Evolutionary conservation across 2,888 invertebrate species (phyloP), one percentile per base, ranked within the genome.

Genomic region (Drosophila emarginata): DNA sequence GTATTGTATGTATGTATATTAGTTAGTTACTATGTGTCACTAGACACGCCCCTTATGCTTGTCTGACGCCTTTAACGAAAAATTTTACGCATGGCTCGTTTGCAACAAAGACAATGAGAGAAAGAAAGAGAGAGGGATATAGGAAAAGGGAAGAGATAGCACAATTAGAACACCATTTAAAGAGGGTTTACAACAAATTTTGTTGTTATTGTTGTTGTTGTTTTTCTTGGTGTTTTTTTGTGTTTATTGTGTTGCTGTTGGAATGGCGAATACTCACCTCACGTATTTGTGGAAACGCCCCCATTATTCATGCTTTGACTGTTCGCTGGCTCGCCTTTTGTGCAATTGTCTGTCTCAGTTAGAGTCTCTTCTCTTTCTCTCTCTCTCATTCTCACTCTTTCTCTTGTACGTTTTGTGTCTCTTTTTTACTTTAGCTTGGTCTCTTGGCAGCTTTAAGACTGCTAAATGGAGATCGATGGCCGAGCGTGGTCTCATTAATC

Each of bases 381-480:
- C 28, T 7, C 4, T 45, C 18, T 11, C 12, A 12, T 14, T 45
- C 11, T 14, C n/a, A n/a, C 14, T 21, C 45, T 7, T 32, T 1
- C 9, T 32, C 11, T 9, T 32, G 28, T 28, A 28, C 5, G 28
- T 28, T 28, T 32, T 32, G 0, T 32, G 11, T 32, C 32, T 32
- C 32, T 32, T 32, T 32, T 45, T 9, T 18, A n/a, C 32, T 21
- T 18, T 56, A 53, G 28, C n/a, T 18, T 14, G 12, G 51, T 11
- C 3, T 32, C 21, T 23, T 39, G 36, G 61, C 37, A 64, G 58
- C 60, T 67, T 64, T 59, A 36, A 65, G 67, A 57, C 72, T 79
- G 87, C 85, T 89, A 90, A 90, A 90, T 90, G 90, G 90, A 90
- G 90, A 90, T 90, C 90, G 90, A 90, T 90, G 89, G 88, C 77